A percentile compares a stretch with the other conserved stretches of the same genome.
Conservation (phyloP, 2,797 vertebrate genomes). For the Nyctalus aviator region DNA sequence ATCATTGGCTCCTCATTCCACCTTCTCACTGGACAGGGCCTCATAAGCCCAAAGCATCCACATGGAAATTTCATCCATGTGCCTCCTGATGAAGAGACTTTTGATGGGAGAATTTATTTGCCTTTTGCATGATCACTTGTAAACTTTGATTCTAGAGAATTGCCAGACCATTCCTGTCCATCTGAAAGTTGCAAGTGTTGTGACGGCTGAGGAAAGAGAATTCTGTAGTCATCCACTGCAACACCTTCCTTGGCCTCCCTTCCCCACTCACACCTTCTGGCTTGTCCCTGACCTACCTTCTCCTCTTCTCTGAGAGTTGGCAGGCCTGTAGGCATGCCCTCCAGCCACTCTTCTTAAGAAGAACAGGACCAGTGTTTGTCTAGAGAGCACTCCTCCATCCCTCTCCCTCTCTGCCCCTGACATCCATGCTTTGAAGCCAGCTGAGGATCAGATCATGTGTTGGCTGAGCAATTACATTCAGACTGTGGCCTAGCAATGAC, state of each 20-base stretch:
- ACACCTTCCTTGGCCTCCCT: background rate
- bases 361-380: background rate
- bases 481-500: slow-evolving; percentile 62
- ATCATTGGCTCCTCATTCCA: background rate
- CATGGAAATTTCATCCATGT: background rate
- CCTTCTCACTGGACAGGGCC: background rate
- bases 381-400: background rate
- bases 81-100: background rate
- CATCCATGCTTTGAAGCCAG: slow-evolving; percentile 55
- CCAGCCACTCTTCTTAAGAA: background rate
- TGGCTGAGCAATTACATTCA: background rate
- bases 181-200: background rate
- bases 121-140: background rate
- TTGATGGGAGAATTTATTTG: background rate
- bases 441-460: slow-evolving; percentile 57
- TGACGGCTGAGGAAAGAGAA: background rate
- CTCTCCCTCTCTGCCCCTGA: background rate
- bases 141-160: slow-evolving; percentile 4
- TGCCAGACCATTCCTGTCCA: background rate
- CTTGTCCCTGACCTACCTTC: background rate
- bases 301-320: background rate
- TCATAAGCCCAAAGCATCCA: background rate
- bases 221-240: background rate
- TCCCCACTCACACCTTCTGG: too few relatives aligned
- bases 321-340: background rate